Evolutionary conservation across 2,888 invertebrate genomes (phyloP), one percentile per base, ranked within the genome.

Genomic region (Anthrax anthrax): DNA sequence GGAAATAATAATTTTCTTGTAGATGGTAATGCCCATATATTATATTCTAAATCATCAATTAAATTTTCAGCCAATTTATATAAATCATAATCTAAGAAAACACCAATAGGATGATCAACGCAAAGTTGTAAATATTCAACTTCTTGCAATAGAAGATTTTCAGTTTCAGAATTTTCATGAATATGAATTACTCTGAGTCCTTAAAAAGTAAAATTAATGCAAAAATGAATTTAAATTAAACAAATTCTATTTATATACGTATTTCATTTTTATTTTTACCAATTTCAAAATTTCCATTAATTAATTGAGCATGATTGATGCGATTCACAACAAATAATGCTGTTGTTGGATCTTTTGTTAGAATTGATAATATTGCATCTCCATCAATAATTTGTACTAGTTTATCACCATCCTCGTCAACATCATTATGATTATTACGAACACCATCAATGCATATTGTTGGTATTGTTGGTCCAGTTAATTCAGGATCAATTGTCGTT

Each of bases 1-100:
- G 66, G 64, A 42, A 66, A 64, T 3, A 67, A 48, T 18, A 61
- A 53, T 1, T 47, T 42, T 1, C 61, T 59, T 0, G 60, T 54
- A 2, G 63, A 56, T 2, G 65, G 63, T 50, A 68, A 60, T 10
- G 66, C 59, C 68, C 68, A 69, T 9, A 69, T 64, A 54, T 65
- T 62, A 47, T 64, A 66, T 40, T 66, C 66, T 36, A 64, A 48
- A 9, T 64, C 63, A n/a, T 57, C 59, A 19, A 65, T 61, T 3
- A 64, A 52, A 17, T 59, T 52, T 37, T 61, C 59, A 18, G 64
- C 50, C 1, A 43, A 51, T n/a, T 56, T 58, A 32, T 61, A 66
- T 2, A 66, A 50, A 44, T 67, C 64, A 32, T 56, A 51, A 39
- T 66, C 65, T 1, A 67, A 51, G 44, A 67, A 65, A 17, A 67